These are phyloP conservation scores for Pristiophorus japonicus DNA, from an alignment of 2,113 vertebrate species.

Conservation along the genomic window DNA sequence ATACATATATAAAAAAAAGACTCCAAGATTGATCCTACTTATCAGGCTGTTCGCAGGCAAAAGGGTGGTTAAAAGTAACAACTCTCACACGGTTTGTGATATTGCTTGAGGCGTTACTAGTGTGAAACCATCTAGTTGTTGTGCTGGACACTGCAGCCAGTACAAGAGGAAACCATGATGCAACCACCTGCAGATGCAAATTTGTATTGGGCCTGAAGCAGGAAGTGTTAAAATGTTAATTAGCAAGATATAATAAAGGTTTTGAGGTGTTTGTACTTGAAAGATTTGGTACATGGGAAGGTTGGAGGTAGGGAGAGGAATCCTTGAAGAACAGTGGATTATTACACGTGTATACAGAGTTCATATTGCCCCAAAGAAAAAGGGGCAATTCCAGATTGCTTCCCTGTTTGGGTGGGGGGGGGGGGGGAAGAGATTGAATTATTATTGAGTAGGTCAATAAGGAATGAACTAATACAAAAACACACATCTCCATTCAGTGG, in stretches of 20 bases:
- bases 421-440: too few species aligned
- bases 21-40: neutral
- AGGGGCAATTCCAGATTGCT: too few species aligned
- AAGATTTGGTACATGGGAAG: too few species aligned
- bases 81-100: neutral
- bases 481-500: too few species aligned
- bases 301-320: too few species aligned
- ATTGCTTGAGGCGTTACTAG: neutral
- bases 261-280: too few species aligned
- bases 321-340: too few species aligned
- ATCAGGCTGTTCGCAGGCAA: neutral
- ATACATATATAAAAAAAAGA: too few species aligned
- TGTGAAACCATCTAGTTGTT: neutral
- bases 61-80: neutral
- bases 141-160: neutral
- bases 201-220: neutral
- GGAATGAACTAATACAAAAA: neutral
- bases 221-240: neutral
- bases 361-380: too few species aligned
- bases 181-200: neutral
- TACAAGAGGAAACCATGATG: neutral
- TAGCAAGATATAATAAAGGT: neutral
- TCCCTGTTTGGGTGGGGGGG: too few species aligned
- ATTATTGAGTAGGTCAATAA: neutral
- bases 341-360: too few species aligned